A percentile compares a stretch with the other conserved stretches of the same genome.
Conservation (phyloP, 1,140 invertebrate species). For the Bombus difficillimus region DNA sequence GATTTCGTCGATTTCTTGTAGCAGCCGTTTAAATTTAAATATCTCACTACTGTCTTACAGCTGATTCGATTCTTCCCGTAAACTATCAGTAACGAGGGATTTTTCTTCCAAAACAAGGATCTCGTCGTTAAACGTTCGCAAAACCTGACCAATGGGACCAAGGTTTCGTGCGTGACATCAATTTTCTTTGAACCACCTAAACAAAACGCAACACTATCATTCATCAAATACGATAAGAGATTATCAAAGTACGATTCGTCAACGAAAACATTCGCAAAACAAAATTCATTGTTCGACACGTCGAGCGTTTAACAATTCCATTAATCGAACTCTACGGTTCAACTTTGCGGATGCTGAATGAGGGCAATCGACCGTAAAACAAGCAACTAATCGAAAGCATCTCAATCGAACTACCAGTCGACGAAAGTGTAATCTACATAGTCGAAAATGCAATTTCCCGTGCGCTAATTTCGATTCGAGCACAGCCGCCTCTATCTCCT, state of each 20-base stretch:
- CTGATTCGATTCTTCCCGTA: background rate
- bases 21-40: background rate
- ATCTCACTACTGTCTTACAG: background rate
- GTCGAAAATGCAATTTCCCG: background rate
- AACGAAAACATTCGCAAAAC: background rate
- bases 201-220: background rate
- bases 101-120: background rate
- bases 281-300: background rate
- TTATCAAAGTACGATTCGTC: background rate
- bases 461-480: background rate
- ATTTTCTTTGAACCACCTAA: background rate
- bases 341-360: background rate
- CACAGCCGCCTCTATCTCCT: background rate
- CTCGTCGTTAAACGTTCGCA: background rate
- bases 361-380: background rate
- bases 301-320: too few species aligned
- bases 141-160: conserved; percentile 26
- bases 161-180: background rate
- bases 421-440: background rate
- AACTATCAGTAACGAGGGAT: too few species aligned
- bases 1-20: background rate
- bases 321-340: too few species aligned
- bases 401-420: background rate
- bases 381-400: background rate
- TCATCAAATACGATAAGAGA: background rate